phyloP scores from a whole-genome alignment of 2,888 invertebrate genomes.

The Dysmachus trigonus region DNA sequence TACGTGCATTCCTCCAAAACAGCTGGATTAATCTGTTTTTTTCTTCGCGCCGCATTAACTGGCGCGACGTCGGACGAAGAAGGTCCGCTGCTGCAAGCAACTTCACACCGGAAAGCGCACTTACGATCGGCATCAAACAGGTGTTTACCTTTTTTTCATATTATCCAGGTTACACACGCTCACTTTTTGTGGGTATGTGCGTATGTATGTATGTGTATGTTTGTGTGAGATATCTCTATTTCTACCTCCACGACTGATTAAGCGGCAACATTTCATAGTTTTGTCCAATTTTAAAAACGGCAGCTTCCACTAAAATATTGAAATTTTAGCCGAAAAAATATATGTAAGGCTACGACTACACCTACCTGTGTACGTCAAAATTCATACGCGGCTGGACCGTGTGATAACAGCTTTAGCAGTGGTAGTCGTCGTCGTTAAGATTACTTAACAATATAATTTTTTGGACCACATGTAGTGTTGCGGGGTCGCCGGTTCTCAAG shows the following conservation, averaged over 20 bases:
- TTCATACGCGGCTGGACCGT: background rate
- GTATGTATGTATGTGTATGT: background rate
- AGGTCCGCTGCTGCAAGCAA: background rate
- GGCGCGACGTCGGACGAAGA: background rate
- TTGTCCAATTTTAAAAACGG: background rate
- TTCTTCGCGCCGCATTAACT: background rate
- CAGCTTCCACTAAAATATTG: background rate
- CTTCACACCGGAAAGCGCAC: constrained; percentile 3
- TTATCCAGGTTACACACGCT: background rate
- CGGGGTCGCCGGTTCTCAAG: constrained; percentile 22
- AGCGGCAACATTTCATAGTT: background rate
- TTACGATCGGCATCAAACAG: constrained; percentile 25
- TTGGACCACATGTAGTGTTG: constrained; percentile 39
- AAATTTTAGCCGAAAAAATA: background rate
- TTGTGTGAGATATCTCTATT: background rate
- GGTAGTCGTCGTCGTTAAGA: background rate
- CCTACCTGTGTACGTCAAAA: background rate
- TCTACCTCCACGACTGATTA: background rate
- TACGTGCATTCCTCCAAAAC: background rate
- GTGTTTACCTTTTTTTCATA: constrained; percentile 34
- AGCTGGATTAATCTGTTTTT: background rate
- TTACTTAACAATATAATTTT: constrained; percentile 27
- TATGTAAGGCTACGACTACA: background rate
- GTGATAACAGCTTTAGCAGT: background rate
- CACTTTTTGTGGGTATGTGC: background rate